Evolutionary conservation across 2,113 vertebrate species (phyloP).

Genomic region (Sphaerodactylus townsendi): DNA sequence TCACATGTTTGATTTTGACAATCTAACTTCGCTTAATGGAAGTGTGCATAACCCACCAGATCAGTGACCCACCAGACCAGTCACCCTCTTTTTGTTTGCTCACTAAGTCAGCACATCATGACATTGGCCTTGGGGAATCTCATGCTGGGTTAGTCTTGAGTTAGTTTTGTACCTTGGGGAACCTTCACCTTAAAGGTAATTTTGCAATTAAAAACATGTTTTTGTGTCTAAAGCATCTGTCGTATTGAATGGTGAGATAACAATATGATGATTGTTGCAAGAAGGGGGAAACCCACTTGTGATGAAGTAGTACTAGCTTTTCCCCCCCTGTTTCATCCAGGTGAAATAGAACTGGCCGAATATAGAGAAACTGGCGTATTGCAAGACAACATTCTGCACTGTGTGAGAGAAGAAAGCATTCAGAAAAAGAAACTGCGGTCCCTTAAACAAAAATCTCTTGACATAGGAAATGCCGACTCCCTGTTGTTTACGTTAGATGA

Average conservation of each 20-base stretch:
- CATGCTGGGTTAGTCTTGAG: not conserved
- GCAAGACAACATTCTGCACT: constrained; percentile 94
- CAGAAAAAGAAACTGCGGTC: constrained; percentile 95
- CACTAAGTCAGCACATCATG: not conserved
- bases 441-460: constrained; percentile 98
- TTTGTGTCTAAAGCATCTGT: constrained; percentile 42
- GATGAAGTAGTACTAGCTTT: constrained; percentile 74
- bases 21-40: too few relatives aligned
- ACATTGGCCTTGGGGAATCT: not conserved
- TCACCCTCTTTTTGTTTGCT: not conserved
- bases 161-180: not conserved
- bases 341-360: constrained; percentile 98
- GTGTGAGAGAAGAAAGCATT: constrained; percentile 92
- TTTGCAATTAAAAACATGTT: not conserved
- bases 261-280: constrained; percentile 42
- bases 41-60: too few relatives aligned
- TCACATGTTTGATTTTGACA: not conserved
- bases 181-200: not conserved
- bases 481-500: constrained; percentile 94
- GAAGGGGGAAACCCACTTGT: constrained; percentile 31
- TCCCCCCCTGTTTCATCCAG: constrained; percentile 79
- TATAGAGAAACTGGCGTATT: constrained; percentile 91
- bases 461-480: constrained; percentile 97
- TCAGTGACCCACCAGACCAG: not conserved
- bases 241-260: constrained; percentile 10